These are phyloP conservation scores for Pandemis cinnamomeana DNA, from an alignment of 2,888 invertebrate species.

Conservation along the genomic window DNA sequence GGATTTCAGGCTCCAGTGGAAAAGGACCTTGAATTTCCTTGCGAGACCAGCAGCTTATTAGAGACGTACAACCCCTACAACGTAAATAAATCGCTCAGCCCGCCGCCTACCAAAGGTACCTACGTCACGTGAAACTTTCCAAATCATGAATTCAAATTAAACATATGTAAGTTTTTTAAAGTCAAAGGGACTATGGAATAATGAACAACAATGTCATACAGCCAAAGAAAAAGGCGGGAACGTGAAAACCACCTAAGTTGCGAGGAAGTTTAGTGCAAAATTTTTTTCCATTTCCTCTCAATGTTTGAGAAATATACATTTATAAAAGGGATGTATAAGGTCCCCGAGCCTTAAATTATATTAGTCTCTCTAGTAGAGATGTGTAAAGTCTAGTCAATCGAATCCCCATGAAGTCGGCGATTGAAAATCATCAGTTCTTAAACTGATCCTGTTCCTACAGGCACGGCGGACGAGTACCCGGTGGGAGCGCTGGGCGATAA, in stretches of 20 bases:
- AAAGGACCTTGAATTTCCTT: slow-evolving; percentile 93
- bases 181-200: too few relatives aligned
- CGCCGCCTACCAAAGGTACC: slow-evolving; percentile 83
- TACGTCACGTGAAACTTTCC: not conserved
- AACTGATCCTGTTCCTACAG: slow-evolving; percentile 58
- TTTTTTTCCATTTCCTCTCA: too few relatives aligned
- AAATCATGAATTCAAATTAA: not conserved
- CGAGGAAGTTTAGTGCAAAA: too few relatives aligned
- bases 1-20: slow-evolving; percentile 90
- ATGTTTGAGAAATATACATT: too few relatives aligned
- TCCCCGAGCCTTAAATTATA: too few relatives aligned
- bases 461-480: slow-evolving; percentile 94
- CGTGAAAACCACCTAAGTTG: too few relatives aligned
- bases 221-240: too few relatives aligned
- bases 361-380: too few relatives aligned
- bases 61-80: slow-evolving; percentile 94
- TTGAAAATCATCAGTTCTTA: too few relatives aligned
- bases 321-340: too few relatives aligned
- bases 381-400: too few relatives aligned
- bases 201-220: too few relatives aligned
- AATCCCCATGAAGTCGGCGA: not conserved
- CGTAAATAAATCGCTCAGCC: slow-evolving; percentile 86
- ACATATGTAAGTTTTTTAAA: not conserved
- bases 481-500: slow-evolving; percentile 94
- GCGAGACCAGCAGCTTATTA: slow-evolving; percentile 92